Evolutionary conservation across 2,797 vertebrate genomes (phyloP).

Genomic region (Xenops minutus): DNA sequence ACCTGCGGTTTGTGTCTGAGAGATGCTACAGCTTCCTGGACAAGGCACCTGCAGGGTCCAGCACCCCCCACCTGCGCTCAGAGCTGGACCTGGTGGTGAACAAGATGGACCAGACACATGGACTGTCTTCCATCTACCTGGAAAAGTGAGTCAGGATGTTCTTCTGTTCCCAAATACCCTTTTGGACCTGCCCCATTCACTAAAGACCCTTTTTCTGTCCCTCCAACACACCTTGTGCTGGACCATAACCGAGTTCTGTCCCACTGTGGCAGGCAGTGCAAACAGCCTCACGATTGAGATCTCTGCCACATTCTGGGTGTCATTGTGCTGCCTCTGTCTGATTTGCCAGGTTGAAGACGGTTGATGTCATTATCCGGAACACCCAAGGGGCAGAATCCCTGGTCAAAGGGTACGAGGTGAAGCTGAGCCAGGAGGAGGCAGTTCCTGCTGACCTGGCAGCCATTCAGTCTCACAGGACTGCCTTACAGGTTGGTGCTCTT

Average conservation of each 20-base stretch:
- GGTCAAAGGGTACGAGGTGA: constrained; percentile 88
- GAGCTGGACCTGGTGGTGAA: constrained; percentile 87
- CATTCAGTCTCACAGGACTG: constrained; percentile 80
- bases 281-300: rapidly evolving
- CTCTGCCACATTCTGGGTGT: rapidly evolving
- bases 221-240: not conserved
- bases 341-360: constrained; percentile 84
- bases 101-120: constrained; percentile 84
- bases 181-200: rapidly evolving
- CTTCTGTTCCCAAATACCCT: not conserved
- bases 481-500: constrained; percentile 77
- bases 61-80: constrained; percentile 81
- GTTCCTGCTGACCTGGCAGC: constrained; percentile 85
- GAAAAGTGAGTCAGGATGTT: constrained; percentile 84
- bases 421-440: constrained; percentile 91
- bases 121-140: constrained; percentile 88
- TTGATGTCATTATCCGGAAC: constrained; percentile 85
- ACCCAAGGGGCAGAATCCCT: constrained; percentile 88
- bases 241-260: rapidly evolving
- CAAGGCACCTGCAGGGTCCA: constrained; percentile 85
- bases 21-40: constrained; percentile 87
- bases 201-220: not conserved
- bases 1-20: constrained; percentile 81
- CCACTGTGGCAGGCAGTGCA: rapidly evolving
- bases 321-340: not conserved